These are phyloP conservation scores for Coccyzus lansbergi DNA, from an alignment of 2,797 vertebrate genomes.

Conservation along the genomic window DNA sequence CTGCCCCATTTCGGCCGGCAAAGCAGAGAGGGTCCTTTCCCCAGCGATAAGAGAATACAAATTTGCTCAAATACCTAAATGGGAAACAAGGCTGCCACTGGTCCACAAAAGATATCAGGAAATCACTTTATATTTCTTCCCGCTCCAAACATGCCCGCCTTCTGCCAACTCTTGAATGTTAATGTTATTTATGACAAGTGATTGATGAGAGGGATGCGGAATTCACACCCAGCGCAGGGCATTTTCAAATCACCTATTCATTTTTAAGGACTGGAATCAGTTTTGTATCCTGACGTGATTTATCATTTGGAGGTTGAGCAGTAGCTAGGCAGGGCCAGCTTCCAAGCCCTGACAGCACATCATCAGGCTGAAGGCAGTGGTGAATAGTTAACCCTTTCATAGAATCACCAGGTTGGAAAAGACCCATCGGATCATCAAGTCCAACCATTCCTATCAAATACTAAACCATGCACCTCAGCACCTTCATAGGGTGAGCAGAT, in stretches of 20 bases:
- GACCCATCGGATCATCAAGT: too few species aligned
- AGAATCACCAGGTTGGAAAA: too few species aligned
- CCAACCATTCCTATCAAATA: too few species aligned
- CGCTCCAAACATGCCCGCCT: conserved; percentile 1
- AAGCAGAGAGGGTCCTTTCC: neutral
- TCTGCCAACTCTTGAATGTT: conserved; percentile 56
- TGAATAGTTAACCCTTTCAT: conserved; percentile 30
- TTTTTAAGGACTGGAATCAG: conserved; percentile 57
- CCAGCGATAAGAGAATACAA: neutral
- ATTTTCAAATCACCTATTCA: conserved; percentile 68
- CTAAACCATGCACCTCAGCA: too few species aligned
- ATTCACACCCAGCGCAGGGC: conserved; percentile 46
- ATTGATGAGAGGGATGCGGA: conserved; percentile 53
- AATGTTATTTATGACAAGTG: conserved; percentile 63
- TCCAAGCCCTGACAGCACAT: conserved; percentile 20
- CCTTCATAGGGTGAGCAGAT: neutral
- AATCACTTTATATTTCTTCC: conserved; percentile 24
- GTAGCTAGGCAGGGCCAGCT: neutral
- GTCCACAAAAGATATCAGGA: conserved; percentile 7
- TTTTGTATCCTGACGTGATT: conserved; percentile 55
- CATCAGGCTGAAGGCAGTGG: neutral
- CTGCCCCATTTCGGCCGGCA: neutral
- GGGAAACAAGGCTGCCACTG: neutral
- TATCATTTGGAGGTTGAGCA: conserved; percentile 51
- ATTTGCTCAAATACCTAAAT: neutral